Evolutionary conservation across 92 coral and sea anemone genomes (phyloP), one percentile per base, ranked within the genome.

Genomic region (Ricordea florida): DNA sequence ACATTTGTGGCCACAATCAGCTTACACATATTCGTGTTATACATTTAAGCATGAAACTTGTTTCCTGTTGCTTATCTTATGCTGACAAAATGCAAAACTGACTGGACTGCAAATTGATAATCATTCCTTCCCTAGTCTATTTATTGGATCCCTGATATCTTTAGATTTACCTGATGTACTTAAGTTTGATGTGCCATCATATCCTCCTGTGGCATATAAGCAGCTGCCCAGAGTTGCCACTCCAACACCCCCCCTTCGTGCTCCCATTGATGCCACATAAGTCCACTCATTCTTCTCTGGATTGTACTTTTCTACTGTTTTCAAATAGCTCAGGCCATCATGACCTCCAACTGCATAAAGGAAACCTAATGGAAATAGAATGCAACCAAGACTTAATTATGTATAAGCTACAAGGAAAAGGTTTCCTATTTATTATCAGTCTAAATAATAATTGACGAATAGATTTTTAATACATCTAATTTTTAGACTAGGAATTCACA

Each of bases 301-400:
- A 24, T 79, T 75, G 62, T 90, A 90, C 9, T 71, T 62, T 74
- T 90, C 96, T 0, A 86, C 96, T 38, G 96, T 86, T 60, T 90
- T 90, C 25, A 90, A 79, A 36, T 90, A 90, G 62, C 59, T 86
- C 3, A 86, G 77, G 11, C 96, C 96, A 72, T 90, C 96, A 86
- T 90, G 96, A n/a, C 96, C 96, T 41, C 96, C 96, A 52, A 90
- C 96, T 2, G 86, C 92, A 86, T 76, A 90, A 49, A 90, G 48
- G 31, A 81, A 90, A 5, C 88, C 96, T 90, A 28, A 26, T 36
- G 15, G 20, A 36, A 33, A 35, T n/a, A 16, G n/a, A 27, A 6
- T 6, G 6, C 65, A 22, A 28, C 0, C 16, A 23, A 29, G 44
- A 24, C 41, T 22, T 4, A 5, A 13, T n/a, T 8, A 13, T 13